These are phyloP conservation scores for Aurelia sp. DNA, from an alignment of 30 jellyfish, hydroid and myxozoan species.

Conservation along the genomic window DNA sequence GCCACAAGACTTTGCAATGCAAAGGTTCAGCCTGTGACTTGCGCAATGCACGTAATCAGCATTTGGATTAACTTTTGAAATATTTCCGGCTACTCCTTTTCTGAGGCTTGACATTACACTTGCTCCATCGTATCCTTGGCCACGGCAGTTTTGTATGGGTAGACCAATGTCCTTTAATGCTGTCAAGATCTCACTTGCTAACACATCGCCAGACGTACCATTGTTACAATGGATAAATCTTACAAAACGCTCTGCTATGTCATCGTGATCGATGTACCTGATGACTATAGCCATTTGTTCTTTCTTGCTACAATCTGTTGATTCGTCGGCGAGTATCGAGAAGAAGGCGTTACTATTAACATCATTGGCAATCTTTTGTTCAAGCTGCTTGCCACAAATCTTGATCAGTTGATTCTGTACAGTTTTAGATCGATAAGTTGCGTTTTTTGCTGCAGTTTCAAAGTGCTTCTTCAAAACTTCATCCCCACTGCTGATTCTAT, in stretches of 20 bases:
- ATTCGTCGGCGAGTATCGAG: slow-evolving; percentile 58
- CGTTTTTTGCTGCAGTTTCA: slow-evolving; percentile 52
- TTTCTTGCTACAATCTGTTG: slow-evolving; percentile 39
- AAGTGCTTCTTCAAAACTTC: slow-evolving; percentile 43
- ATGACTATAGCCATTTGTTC: slow-evolving; percentile 49
- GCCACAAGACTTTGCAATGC: slow-evolving; percentile 48
- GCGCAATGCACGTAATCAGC: slow-evolving; percentile 66
- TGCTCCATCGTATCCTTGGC: slow-evolving; percentile 69
- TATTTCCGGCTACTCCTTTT: slow-evolving; percentile 54
- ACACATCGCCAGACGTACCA: slow-evolving; percentile 35
- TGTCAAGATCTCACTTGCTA: slow-evolving; percentile 24
- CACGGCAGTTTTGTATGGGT: slow-evolving; percentile 37
- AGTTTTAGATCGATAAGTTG: slow-evolving; percentile 64
- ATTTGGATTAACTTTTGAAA: slow-evolving; percentile 32
- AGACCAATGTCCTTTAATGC: slow-evolving; percentile 45
- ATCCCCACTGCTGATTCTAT: slow-evolving; percentile 64
- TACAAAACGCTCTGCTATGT: slow-evolving; percentile 27
- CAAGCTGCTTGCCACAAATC: slow-evolving; percentile 52
- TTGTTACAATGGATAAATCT: slow-evolving; percentile 36
- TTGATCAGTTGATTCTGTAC: slow-evolving; percentile 50
- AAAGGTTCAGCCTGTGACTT: slow-evolving; percentile 46
- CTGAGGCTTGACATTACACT: slow-evolving; percentile 45
- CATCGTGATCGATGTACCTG: slow-evolving; percentile 22
- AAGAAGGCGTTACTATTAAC: not conserved
- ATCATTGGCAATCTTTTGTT: not conserved